These are phyloP conservation scores for Erynnis tages DNA, from an alignment of 2,888 invertebrate genomes.

Conservation along the genomic window DNA sequence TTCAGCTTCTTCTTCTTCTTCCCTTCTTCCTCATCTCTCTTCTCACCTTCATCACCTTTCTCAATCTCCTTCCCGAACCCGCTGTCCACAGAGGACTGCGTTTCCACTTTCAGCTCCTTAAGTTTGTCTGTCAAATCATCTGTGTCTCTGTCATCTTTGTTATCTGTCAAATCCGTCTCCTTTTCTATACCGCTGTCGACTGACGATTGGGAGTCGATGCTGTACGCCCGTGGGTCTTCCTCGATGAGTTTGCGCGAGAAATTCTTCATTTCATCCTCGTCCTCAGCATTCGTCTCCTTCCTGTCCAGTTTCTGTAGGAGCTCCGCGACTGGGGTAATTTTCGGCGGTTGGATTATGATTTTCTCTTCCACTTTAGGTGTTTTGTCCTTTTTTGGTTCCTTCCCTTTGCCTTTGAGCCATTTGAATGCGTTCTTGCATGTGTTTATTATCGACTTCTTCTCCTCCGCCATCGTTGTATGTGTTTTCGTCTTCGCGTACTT, in stretches of 20 bases:
- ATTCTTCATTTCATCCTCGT: constrained; percentile 51
- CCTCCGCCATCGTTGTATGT: constrained; percentile 52
- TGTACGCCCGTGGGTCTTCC: constrained; percentile 42
- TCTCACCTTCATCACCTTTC: constrained; percentile 42
- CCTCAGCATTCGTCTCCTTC: constrained; percentile 29
- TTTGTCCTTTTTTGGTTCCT: constrained; percentile 40
- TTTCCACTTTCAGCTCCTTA: constrained; percentile 37
- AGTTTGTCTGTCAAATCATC: constrained; percentile 29
- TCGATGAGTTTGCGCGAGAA: constrained; percentile 53
- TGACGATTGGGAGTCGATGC: constrained; percentile 60
- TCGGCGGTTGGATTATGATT: constrained; percentile 29
- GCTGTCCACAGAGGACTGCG: constrained; percentile 1
- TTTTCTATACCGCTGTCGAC: constrained; percentile 64
- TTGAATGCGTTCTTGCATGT: constrained; percentile 41
- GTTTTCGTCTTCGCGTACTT: constrained; percentile 40
- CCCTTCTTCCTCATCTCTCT: constrained; percentile 38
- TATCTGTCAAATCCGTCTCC: constrained; percentile 26
- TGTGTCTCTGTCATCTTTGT: constrained; percentile 34
- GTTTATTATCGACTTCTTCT: constrained; percentile 52
- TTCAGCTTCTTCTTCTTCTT: constrained; percentile 46
- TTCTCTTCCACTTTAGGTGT: constrained; percentile 33
- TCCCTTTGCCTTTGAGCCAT: constrained; percentile 37
- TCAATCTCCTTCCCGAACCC: constrained; percentile 34
- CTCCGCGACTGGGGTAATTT: constrained; percentile 38
- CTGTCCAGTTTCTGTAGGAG: constrained; percentile 46